Percentiles rank a stretch among this genome's conserved stretches.
phyloP scores from a whole-genome alignment of 2,888 invertebrate genomes.

The Pinctada fucata region DNA sequence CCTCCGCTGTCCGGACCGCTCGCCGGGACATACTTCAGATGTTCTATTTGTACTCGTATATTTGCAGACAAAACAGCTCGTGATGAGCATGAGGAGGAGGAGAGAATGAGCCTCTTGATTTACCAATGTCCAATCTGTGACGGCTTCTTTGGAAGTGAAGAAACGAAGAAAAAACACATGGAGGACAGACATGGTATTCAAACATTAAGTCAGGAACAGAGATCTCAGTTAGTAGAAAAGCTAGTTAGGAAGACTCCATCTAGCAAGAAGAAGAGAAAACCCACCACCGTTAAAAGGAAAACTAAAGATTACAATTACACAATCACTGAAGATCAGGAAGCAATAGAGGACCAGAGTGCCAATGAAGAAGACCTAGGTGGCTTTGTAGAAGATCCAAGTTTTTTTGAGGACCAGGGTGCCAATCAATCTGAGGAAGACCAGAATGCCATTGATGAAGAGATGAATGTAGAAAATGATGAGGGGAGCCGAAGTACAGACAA shows the following conservation, averaged over 20 bases:
- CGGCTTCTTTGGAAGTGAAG: slow-evolving; percentile 35
- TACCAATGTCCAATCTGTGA: slow-evolving; percentile 37
- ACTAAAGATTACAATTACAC: neutral
- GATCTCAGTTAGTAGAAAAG: neutral
- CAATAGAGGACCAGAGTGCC: neutral
- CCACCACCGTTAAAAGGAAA: neutral
- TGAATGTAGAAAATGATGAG: too few species aligned
- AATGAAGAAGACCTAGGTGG: neutral
- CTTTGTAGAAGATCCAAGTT: neutral
- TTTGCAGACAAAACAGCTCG: slow-evolving; percentile 22
- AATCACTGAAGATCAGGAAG: neutral
- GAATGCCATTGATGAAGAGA: too few species aligned
- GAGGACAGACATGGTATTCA: slow-evolving; percentile 31
- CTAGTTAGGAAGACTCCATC: neutral
- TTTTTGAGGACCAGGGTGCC: too few species aligned
- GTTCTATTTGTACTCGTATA: slow-evolving; percentile 31
- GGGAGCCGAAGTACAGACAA: neutral
- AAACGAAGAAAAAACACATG: slow-evolving; percentile 34
- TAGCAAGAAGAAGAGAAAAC: neutral
- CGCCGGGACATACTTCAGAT: slow-evolving; percentile 8
- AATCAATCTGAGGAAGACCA: too few species aligned
- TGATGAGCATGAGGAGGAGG: slow-evolving; percentile 36
- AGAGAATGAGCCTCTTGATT: slow-evolving; percentile 16
- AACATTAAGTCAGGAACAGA: neutral
- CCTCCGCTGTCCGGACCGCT: neutral